Evolutionary conservation across 2,797 vertebrate genomes (phyloP), one percentile per base, ranked within the genome.

Genomic region (Silurus lanzhouensis): DNA sequence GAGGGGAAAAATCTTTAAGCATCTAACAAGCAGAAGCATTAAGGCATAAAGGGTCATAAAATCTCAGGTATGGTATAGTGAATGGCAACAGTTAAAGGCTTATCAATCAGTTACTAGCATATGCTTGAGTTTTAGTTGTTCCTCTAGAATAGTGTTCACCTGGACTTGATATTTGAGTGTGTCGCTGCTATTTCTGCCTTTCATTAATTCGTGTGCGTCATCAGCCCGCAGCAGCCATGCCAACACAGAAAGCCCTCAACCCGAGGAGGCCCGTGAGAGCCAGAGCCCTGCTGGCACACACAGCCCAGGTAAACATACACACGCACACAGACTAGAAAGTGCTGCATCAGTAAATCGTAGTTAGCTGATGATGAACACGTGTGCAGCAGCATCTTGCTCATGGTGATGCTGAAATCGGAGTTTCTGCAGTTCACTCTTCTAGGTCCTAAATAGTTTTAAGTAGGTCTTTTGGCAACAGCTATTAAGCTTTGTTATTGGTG

Each of bases 191-290:
- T 82, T 46, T 71, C 67, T 58, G 60, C 71, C 10, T 64, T 76
- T 76, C n/a, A 31, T 64, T 76, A 74, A 25, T 58, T 14, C 83
- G 81, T 81, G n/a, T 89, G 1, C 55, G n/a, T 61, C 57, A 89
- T 58, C 68, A 96, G 95, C 89, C 70, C 94, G 90, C 70, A 63
- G 90, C 72, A 93, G 89, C 87, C 91, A 90, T 68, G 92, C 92
- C 63, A 82, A 87, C 27, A 83, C 92, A 55, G 93, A 81, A 89
- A 94, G 93, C 88, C 92, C 93, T 12, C 93, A 85, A 83, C 90
- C 88, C 2, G 87, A 83, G n/a, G 92, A 92, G 60, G 80, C 46
- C 67, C 60, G 5, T 0, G 90, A 90, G 48, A 90, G 89, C 67
- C 90, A 86, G 0, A 93, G 93, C 79, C 91, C 92, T 0, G 5